Evolutionary conservation across 2,888 invertebrate genomes (phyloP), one percentile per base, ranked within the genome.

Genomic region (Chymomyza fuscimana): DNA sequence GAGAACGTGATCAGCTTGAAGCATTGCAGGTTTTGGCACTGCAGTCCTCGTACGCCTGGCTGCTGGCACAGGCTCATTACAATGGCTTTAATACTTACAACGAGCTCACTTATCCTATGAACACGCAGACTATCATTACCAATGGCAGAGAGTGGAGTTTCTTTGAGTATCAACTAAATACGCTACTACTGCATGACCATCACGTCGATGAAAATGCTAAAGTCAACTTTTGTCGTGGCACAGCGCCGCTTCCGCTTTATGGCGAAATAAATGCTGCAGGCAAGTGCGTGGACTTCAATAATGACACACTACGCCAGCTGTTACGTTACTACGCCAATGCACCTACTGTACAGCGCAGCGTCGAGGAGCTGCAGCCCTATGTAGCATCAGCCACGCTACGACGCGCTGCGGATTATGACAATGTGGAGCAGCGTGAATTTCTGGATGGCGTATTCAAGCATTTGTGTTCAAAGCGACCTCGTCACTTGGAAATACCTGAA

Each of bases 151-250:
- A 94, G 4, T 98, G 97, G 95, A 96, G 96, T 0, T 96, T 99
- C 78, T 96, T 95, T 89, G 94, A 95, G 15, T 99, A 98, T 90
- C 99, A 99, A 91, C 92, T 99, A 69, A 99, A 99, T 90, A 98
- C 98, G 0, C 93, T 95, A 50, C 88, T 94, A 15, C 91, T 96
- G 80, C 94, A 96, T 84, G 92, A 93, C 40, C 93, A 95, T 78
- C 89, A 94, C 80, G 92, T 93, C n/a, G 92, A 93, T 50, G 93
- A 93, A 12, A 97, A 97, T 91, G 94, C 93, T 0, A 94, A 94
- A 80, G 93, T 94, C 63, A 98, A 98, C 90, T 89, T 97, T 52
- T 97, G 97, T 87, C 97, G 96, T 94, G 94, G 95, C 10, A 95
- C 95, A 1, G 93, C 94, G 63, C 94, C 95, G 51, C 87, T 95